Conservation (phyloP, 53 echinoderm and acorn worm genomes). For the Zoroaster sp. region DNA sequence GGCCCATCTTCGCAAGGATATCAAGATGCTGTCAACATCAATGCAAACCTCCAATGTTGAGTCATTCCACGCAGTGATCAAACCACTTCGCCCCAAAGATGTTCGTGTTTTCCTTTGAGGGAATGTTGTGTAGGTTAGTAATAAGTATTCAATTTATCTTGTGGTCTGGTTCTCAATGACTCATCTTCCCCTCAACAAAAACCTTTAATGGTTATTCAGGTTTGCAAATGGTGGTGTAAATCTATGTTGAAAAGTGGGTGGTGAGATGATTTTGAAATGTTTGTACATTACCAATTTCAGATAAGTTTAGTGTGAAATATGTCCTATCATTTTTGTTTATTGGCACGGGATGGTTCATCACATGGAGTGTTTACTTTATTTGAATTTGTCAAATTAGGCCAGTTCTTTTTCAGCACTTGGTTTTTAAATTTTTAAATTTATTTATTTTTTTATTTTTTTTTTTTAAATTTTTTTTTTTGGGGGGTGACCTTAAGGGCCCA, state of each 20-base stretch:
- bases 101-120: slow-evolving; percentile 4
- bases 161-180: neutral
- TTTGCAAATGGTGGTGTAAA: neutral
- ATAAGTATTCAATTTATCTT: neutral
- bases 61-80: slow-evolving; percentile 9
- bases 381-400: too few species aligned
- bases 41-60: slow-evolving; percentile 24
- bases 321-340: neutral
- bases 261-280: neutral
- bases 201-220: neutral
- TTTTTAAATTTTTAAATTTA: neutral
- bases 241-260: neutral
- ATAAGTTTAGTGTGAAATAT: neutral
- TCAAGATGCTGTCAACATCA: slow-evolving; percentile 11
- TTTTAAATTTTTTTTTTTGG: too few species aligned
- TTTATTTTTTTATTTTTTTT: neutral
- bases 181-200: neutral
- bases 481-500: too few species aligned
- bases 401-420: too few species aligned
- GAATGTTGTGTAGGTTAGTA: slow-evolving; percentile 40
- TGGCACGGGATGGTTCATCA: slow-evolving; percentile 26
- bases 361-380: neutral
- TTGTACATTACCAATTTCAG: neutral
- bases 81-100: slow-evolving; percentile 41
- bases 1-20: neutral